Evolutionary conservation across 2,888 invertebrate species (phyloP), one percentile per base, ranked within the genome.

Genomic region (Meloe dianella): DNA sequence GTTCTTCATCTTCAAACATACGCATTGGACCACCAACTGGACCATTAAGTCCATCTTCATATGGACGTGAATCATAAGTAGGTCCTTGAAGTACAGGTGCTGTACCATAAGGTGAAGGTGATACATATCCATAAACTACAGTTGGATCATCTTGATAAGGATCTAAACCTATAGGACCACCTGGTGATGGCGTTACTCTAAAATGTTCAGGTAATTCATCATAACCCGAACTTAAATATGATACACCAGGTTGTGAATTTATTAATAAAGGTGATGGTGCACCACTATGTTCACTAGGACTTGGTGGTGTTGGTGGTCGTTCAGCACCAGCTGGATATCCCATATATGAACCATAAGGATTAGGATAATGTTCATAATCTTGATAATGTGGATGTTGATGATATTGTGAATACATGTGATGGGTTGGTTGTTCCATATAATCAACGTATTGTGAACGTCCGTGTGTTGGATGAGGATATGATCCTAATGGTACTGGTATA

Each of bases 1-100:
- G 81, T 77, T 91, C 91, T 67, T 90, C 90, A 73, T 90, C 89
- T n/a, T 91, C 91, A 70, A 90, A 91, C 86, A 90, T 88, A 68
- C 89, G 87, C 65, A 89, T 87, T 78, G 83, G 67, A 79, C 84
- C 64, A 78, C 83, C 74, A 84, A 87, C 77, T 83, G 88, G 85
- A 32, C 80, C 84, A 77, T 86, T 86, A 9, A 86, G 79, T 75
- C 85, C 85, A 74, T 86, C 86, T 74, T 87, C 87, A 73, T 86
- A 87, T 57, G 85, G 85, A 69, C 87, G 82, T 47, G 85, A 82
- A 62, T 85, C 83, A 75, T 85, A 86, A 32, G 85, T 83, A 61
- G 83, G 78, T 63, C 84, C 85, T 71, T 83, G 84, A 35, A 78
- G 78, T 57, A 76, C 78, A 27, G 81, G 78, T 32, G 84, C 85